A percentile compares a stretch with the other conserved stretches of the same genome.
phyloP scores from a whole-genome alignment of 2,113 vertebrate species.

The Tachysurus vachellii region DNA sequence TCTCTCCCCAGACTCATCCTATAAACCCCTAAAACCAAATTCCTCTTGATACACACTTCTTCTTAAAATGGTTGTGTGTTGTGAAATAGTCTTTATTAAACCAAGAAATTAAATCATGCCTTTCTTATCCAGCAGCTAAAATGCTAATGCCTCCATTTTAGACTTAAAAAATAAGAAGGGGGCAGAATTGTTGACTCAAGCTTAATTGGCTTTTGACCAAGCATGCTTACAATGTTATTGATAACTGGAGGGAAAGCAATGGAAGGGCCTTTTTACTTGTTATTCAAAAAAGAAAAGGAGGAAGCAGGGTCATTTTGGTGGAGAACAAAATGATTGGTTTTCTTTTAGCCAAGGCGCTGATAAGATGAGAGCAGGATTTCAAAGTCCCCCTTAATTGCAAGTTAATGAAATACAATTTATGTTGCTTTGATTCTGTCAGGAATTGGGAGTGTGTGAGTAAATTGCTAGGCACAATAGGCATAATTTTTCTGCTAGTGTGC shows the following conservation, averaged over 20 bases:
- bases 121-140: slow-evolving; percentile 48
- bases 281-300: slow-evolving; percentile 17
- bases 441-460: slow-evolving; percentile 45
- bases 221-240: slow-evolving; percentile 42
- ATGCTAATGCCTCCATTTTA: slow-evolving; percentile 50
- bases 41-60: slow-evolving; percentile 54
- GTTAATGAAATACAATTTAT: slow-evolving; percentile 54
- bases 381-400: slow-evolving; percentile 55
- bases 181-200: slow-evolving; percentile 48
- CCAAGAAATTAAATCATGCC: slow-evolving; percentile 38
- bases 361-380: slow-evolving; percentile 51
- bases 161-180: slow-evolving; percentile 25
- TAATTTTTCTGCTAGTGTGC: slow-evolving; percentile 42
- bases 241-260: slow-evolving; percentile 41
- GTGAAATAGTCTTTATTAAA: slow-evolving; percentile 39
- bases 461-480: slow-evolving; percentile 48
- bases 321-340: slow-evolving; percentile 55
- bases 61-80: not conserved
- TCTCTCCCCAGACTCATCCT: not conserved
- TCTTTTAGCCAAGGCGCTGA: slow-evolving; percentile 48
- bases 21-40: slow-evolving; percentile 30
- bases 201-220: slow-evolving; percentile 52
- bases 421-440: slow-evolving; percentile 48
- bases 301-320: slow-evolving; percentile 37
- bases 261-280: slow-evolving; percentile 1